Percentiles rank a stretch among this genome's conserved stretches.
Evolutionary conservation across 2,888 invertebrate species (phyloP).

Genomic region (Allygus modestus): DNA sequence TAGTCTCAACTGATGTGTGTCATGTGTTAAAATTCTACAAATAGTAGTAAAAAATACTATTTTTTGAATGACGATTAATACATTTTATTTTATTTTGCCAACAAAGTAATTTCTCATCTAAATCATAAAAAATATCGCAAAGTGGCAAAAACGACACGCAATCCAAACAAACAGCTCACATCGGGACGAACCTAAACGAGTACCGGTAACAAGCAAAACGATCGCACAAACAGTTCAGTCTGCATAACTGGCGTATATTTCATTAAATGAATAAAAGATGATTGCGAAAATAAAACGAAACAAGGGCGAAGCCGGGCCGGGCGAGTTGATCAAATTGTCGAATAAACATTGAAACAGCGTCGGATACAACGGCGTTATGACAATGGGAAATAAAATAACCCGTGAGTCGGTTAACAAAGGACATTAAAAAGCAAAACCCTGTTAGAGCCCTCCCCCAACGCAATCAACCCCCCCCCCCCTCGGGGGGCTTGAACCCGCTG

Average conservation of each 20-base stretch:
- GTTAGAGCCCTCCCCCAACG: not conserved
- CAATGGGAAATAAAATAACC: slow-evolving; percentile 47
- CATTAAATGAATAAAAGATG: slow-evolving; percentile 28
- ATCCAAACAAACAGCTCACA: not conserved
- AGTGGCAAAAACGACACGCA: not conserved
- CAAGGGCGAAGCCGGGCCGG: not conserved
- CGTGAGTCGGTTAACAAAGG: slow-evolving; percentile 37
- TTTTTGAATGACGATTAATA: too few relatives aligned
- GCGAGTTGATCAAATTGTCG: slow-evolving; percentile 47
- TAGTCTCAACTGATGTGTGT: too few relatives aligned
- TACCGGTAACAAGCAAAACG: not conserved
- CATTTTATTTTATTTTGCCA: too few relatives aligned
- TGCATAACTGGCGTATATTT: not conserved
- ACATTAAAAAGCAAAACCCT: slow-evolving; percentile 51
- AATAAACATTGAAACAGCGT: slow-evolving; percentile 47
- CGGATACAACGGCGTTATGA: slow-evolving; percentile 37
- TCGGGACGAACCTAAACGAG: too few relatives aligned
- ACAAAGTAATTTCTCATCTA: too few relatives aligned
- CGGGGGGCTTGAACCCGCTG: not conserved
- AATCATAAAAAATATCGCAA: too few relatives aligned
- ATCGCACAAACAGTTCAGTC: not conserved
- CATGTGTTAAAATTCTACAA: too few relatives aligned
- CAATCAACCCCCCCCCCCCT: slow-evolving; percentile 7
- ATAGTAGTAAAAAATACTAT: too few relatives aligned
- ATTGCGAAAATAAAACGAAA: slow-evolving; percentile 25